Base-by-base conservation (phyloP, 2,888 invertebrate genomes). In the Eugnorisma glareosa region DNA sequence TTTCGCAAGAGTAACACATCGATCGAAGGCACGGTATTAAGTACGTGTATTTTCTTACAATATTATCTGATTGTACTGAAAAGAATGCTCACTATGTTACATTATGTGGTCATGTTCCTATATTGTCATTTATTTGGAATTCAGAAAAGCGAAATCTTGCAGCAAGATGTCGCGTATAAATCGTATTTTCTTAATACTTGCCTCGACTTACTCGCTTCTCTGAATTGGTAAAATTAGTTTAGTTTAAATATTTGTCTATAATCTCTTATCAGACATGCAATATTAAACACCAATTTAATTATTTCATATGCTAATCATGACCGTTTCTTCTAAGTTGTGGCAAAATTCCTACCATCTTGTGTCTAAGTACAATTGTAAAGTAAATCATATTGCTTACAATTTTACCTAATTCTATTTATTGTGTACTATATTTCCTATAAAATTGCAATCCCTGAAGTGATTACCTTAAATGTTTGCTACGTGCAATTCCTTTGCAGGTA, bases 11-110 rank as follows among this genome's bases (percentile, higher is more conserved):
- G 84, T 88, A 81, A 84, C 86, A 86, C 85, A 86, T 90, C 89
- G 91, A 74, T 83, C 75, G 81, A 93, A 93, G 93, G 93, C 92
- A 92, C 93, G 90, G 90, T 89, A 89, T 88, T 88, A 77, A 75
- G 73, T 88, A 89, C 83, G 87, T 91, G 87, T 92, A 90, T 91
- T 91, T 83, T 84, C 90, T 91, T 92, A 92, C 68, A 82, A 85
- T 89, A 86, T 85, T 89, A 90, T 83, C 68, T 83, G 78, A 80
- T 79, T 86, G 83, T 85, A 75, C 76, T 61, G 77, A 82, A 86
- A 86, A 81, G 66, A 69, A 82, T 78, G 68, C 73, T 83, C 63
- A 79, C 67, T 87, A 80, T 86, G 82, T 67, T 89, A 88, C 83
- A 87, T 37, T 24, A 78, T 79, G 72, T 68, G 54, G 76, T 82